phyloP scores from a whole-genome alignment of 2,797 vertebrate genomes.

The Myotis myotis region DNA sequence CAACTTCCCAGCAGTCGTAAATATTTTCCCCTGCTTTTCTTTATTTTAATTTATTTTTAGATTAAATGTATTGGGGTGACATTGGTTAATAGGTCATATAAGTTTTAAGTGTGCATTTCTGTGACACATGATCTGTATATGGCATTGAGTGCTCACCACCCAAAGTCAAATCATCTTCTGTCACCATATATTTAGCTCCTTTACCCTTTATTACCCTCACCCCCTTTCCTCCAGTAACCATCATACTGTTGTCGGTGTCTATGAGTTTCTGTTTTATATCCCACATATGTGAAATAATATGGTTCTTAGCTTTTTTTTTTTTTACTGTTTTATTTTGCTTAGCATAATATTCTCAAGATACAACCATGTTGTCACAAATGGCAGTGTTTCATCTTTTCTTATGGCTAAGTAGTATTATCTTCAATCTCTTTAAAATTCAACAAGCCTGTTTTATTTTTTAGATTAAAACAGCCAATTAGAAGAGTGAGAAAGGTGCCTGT shows the following conservation, averaged over 20 bases:
- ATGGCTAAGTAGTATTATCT: neutral
- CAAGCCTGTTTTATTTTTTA: neutral
- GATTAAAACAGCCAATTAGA: neutral
- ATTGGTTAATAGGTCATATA: neutral
- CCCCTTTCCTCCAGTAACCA: neutral
- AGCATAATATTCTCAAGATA: neutral
- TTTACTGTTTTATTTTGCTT: neutral
- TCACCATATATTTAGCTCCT: neutral
- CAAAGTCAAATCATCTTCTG: neutral
- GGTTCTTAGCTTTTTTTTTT: neutral
- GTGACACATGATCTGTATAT: neutral
- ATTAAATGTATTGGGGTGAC: neutral
- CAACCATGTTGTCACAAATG: neutral
- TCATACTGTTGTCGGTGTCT: neutral
- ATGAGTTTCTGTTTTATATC: neutral
- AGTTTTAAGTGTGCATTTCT: neutral
- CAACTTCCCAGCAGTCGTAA: neutral
- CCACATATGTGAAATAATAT: neutral
- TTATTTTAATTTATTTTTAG: neutral
- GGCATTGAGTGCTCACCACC: neutral
- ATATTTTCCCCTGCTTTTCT: neutral
- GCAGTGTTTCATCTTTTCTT: neutral
- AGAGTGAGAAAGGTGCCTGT: neutral
- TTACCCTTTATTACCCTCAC: neutral
- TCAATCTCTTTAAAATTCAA: constrained; percentile 45